Percentiles rank a stretch among this genome's conserved stretches.
Conservation (phyloP, 2,113 vertebrate species). For the Corythoichthys intestinalis region DNA sequence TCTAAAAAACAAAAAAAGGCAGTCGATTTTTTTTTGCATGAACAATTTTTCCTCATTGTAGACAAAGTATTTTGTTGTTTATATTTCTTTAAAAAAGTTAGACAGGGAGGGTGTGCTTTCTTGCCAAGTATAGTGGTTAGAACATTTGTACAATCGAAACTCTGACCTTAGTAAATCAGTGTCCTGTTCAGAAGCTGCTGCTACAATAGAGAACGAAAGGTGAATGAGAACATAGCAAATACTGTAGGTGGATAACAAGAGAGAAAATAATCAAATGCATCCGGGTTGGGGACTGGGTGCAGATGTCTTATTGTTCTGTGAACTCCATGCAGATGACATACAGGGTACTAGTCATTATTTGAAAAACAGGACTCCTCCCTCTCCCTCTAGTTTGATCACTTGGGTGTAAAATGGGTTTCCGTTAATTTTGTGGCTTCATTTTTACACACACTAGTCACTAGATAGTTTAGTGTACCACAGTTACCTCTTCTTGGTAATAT, state of each 20-base stretch:
- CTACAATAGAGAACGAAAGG: constrained; percentile 25
- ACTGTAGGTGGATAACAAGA: constrained; percentile 30
- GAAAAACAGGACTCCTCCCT: constrained; percentile 28
- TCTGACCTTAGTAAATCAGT: constrained; percentile 60
- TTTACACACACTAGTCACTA: constrained; percentile 10
- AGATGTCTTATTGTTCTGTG: constrained; percentile 36
- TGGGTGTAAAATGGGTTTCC: constrained; percentile 23
- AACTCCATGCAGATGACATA: constrained; percentile 59
- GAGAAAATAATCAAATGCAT: constrained; percentile 29
- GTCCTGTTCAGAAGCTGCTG: constrained; percentile 30
- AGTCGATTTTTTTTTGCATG: constrained; percentile 75
- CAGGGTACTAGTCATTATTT: constrained; percentile 69
- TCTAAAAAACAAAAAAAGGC: constrained; percentile 60
- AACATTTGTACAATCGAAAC: constrained; percentile 61
- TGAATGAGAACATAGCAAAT: constrained; percentile 49
- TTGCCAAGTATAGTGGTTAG: constrained; percentile 35
- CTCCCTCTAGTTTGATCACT: constrained; percentile 31
- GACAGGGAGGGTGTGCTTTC: constrained; percentile 22
- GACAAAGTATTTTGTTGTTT: constrained; percentile 35
- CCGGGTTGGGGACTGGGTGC: constrained; percentile 17
- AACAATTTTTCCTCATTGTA: constrained; percentile 54
- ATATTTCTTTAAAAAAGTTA: constrained; percentile 35
- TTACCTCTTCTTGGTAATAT: constrained; percentile 5
- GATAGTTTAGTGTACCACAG: neutral
- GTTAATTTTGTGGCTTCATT: constrained; percentile 27